A percentile compares a stretch with the other conserved stretches of the same genome.
Evolutionary conservation across 1,140 invertebrate genomes (phyloP).

Genomic region (Conus betulinus): DNA sequence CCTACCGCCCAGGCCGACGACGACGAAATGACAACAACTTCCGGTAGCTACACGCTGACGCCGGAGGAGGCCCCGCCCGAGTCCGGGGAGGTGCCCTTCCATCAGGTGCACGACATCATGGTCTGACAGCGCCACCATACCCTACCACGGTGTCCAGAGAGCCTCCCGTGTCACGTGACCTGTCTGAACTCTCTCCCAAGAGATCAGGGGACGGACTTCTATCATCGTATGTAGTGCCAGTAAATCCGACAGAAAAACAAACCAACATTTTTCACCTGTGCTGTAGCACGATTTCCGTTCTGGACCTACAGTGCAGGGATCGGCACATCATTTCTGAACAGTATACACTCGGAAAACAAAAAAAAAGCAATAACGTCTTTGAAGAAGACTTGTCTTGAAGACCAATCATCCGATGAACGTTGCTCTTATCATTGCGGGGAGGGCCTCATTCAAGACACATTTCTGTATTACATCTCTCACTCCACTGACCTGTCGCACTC

Average conservation of each 20-base stretch:
- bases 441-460: too few relatives aligned
- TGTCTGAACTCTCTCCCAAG: not conserved
- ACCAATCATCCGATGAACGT: too few relatives aligned
- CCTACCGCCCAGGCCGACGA: constrained; percentile 47
- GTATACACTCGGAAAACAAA: too few relatives aligned
- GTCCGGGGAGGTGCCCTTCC: constrained; percentile 14
- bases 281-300: not conserved
- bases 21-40: constrained; percentile 66
- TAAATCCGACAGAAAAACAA: not conserved
- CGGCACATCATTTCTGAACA: too few relatives aligned
- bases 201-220: not conserved
- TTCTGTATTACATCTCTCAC: too few relatives aligned
- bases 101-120: constrained; percentile 35
- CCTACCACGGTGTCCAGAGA: too few relatives aligned
- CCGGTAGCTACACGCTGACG: constrained; percentile 68
- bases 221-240: not conserved
- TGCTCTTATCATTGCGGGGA: too few relatives aligned
- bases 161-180: not conserved
- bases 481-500: too few relatives aligned
- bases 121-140: not conserved
- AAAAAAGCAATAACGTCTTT: too few relatives aligned
- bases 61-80: constrained; percentile 51
- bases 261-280: not conserved
- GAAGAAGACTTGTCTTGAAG: too few relatives aligned
- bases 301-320: too few relatives aligned